phyloP scores from a whole-genome alignment of 2,113 vertebrate genomes.

The Hemicordylus capensis region DNA sequence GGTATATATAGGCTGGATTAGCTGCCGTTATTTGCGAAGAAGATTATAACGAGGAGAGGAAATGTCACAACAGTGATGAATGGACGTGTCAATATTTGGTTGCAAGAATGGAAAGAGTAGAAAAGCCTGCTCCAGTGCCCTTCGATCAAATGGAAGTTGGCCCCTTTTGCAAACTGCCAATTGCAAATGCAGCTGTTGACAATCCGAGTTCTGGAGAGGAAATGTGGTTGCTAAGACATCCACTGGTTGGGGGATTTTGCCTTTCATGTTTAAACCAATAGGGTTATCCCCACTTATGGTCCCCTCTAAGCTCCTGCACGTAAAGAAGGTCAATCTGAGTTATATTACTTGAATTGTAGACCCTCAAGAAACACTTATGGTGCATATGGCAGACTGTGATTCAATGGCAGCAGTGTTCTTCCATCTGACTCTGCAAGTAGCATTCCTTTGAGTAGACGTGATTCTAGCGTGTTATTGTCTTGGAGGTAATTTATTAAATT shows the following conservation, averaged over 20 bases:
- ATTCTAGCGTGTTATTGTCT: not conserved
- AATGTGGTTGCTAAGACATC: slow-evolving; percentile 70
- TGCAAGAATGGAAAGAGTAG: slow-evolving; percentile 47
- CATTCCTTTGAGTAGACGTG: not conserved
- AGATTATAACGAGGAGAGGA: slow-evolving; percentile 52
- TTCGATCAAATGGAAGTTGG: not conserved
- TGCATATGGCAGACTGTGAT: not conserved
- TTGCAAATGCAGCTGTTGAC: slow-evolving; percentile 55
- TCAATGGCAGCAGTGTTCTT: not conserved
- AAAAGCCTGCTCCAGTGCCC: not conserved
- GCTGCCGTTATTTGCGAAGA: slow-evolving; percentile 49
- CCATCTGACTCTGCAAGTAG: too few species aligned
- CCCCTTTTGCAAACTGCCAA: slow-evolving; percentile 42
- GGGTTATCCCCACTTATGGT: not conserved
- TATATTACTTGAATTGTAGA: not conserved
- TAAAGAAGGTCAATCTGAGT: not conserved
- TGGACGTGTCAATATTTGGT: slow-evolving; percentile 51
- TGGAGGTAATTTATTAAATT: not conserved
- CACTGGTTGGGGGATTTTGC: slow-evolving; percentile 29
- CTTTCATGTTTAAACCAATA: slow-evolving; percentile 54
- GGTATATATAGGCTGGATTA: slow-evolving; percentile 42
- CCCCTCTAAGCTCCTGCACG: not conserved
- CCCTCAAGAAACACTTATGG: slow-evolving; percentile 56
- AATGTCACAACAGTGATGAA: slow-evolving; percentile 63
- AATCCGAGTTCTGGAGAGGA: slow-evolving; percentile 56